Evolutionary conservation across 2,888 invertebrate species (phyloP).

Genomic region (Eurytoma adleriae): DNA sequence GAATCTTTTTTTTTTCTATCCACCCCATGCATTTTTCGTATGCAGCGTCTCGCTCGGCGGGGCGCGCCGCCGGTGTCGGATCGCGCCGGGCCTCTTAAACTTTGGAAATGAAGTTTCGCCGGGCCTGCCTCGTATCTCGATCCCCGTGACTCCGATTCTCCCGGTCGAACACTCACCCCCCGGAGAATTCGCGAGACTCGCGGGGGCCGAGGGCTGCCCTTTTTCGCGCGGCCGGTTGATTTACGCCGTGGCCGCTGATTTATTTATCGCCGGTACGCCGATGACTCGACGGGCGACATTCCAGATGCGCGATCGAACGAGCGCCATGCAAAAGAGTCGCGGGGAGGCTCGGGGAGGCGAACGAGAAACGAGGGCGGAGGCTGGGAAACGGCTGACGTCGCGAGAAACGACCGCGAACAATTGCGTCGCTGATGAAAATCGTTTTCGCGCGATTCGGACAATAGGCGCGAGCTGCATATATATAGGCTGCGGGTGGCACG

Average conservation of each 20-base stretch:
- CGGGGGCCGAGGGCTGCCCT: neutral
- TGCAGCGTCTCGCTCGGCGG: neutral
- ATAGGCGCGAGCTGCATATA: conserved; percentile 33
- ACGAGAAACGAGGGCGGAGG: neutral
- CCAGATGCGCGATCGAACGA: conserved; percentile 2
- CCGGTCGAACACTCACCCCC: neutral
- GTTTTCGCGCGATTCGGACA: conserved; percentile 51
- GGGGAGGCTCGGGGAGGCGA: neutral
- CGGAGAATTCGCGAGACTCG: conserved; percentile 22
- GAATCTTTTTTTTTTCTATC: neutral
- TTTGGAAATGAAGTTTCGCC: conserved; percentile 44
- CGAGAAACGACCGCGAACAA: conserved; percentile 49
- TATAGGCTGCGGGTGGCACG: neutral
- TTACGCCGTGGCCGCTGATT: conserved; percentile 31
- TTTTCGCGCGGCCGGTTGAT: conserved; percentile 26
- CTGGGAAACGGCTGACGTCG: conserved; percentile 44
- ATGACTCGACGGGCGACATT: conserved; percentile 26
- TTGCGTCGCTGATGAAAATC: conserved; percentile 57
- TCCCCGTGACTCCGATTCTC: conserved; percentile 29
- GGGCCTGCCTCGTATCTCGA: conserved; percentile 18
- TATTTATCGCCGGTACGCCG: conserved; percentile 40
- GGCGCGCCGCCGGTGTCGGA: neutral
- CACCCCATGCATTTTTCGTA: conserved; percentile 3
- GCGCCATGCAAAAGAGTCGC: conserved; percentile 24
- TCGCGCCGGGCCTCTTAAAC: conserved; percentile 28